Evolutionary conservation across 2,113 vertebrate genomes (phyloP).

Genomic region (Pollachius pollachius): DNA sequence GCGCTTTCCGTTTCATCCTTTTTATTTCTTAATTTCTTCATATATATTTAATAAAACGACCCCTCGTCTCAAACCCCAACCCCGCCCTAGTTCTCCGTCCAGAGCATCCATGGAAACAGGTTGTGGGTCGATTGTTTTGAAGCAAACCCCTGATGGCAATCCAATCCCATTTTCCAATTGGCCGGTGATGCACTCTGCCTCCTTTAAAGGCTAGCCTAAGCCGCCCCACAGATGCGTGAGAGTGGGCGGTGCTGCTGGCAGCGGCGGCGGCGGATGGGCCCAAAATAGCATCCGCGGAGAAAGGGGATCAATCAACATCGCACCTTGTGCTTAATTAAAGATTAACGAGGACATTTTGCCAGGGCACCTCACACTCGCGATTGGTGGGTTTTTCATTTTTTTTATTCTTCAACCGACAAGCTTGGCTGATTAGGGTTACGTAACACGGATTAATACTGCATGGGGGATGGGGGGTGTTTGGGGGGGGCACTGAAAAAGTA

Average conservation of each 20-base stretch:
- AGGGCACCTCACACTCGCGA: conserved; percentile 26
- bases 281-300: conserved; percentile 63
- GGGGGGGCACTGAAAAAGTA: conserved; percentile 55
- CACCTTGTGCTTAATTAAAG: conserved; percentile 75
- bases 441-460: conserved; percentile 72
- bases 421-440: conserved; percentile 65
- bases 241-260: conserved; percentile 21
- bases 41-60: too few relatives aligned
- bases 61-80: too few relatives aligned
- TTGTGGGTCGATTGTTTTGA: too few relatives aligned
- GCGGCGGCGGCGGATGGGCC: conserved; percentile 35
- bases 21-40: too few relatives aligned
- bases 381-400: conserved; percentile 57
- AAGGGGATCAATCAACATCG: conserved; percentile 64
- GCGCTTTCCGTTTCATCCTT: too few relatives aligned
- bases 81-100: too few relatives aligned
- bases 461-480: conserved; percentile 17
- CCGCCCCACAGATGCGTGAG: background rate
- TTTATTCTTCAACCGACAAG: conserved; percentile 48
- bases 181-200: too few relatives aligned
- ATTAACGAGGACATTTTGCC: conserved; percentile 60
- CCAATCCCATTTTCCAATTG: background rate
- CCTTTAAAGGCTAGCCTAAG: conserved; percentile 6
- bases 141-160: background rate
- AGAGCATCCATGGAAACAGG: too few relatives aligned